These are phyloP conservation scores for Glossosoma conforme DNA, from an alignment of 1,140 invertebrate species.

Conservation along the genomic window DNA sequence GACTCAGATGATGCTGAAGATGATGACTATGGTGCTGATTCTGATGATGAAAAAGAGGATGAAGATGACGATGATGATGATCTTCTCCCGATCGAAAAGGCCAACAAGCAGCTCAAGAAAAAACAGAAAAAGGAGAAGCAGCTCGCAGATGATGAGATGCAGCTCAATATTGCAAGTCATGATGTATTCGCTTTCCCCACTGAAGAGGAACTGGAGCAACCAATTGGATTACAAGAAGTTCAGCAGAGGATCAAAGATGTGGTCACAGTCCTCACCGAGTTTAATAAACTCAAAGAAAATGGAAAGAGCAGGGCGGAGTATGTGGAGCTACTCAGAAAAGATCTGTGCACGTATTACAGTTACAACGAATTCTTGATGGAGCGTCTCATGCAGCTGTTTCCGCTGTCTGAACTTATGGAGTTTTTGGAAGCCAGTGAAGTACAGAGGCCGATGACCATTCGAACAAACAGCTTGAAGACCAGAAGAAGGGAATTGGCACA, in stretches of 20 bases:
- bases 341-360: conserved; percentile 93
- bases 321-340: conserved; percentile 68
- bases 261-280: conserved; percentile 82
- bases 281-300: conserved; percentile 72
- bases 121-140: conserved; percentile 66
- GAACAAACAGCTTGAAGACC: conserved; percentile 95
- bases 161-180: conserved; percentile 67
- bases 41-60: conserved; percentile 48
- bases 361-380: conserved; percentile 97
- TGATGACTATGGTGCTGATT: conserved; percentile 40
- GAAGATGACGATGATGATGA: conserved; percentile 56
- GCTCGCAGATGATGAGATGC: conserved; percentile 74
- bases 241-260: conserved; percentile 90
- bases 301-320: conserved; percentile 80
- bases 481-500: conserved; percentile 89
- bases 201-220: conserved; percentile 65
- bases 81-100: conserved; percentile 81
- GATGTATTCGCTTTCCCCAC: conserved; percentile 73
- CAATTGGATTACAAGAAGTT: conserved; percentile 74
- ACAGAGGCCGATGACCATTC: conserved; percentile 89
- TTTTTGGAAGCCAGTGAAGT: conserved; percentile 97
- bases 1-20: conserved; percentile 49
- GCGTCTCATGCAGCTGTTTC: conserved; percentile 90
- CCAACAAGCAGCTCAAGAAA: conserved; percentile 73
- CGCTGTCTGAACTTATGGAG: conserved; percentile 83